Base-by-base conservation (phyloP, 2,797 vertebrate genomes). In the Sphaeramia orbicularis region DNA sequence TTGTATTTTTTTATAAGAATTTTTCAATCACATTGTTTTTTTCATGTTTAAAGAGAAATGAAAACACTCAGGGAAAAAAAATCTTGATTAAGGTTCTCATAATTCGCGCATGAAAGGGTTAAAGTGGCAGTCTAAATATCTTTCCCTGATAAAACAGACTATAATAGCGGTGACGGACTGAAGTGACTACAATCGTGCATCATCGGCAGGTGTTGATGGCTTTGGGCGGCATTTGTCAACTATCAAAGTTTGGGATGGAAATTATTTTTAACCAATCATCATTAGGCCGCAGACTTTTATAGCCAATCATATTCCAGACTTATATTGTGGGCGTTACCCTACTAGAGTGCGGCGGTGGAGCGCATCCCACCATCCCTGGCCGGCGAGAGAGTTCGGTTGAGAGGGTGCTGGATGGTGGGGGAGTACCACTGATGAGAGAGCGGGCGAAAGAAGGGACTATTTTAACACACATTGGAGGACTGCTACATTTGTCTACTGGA, bases 371-470 rank as follows among this genome's bases (percentile, higher is more conserved):
- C 45, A 48, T 78, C 67, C 54, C 62, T 61, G 80, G 65, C 71
- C 83, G 84, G 82, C 74, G 14, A 67, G 87, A 72, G 87, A 72
- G 94, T 94, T 94, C 65, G 93, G 93, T 94, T 94, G 94, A 91
- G 93, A 84, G 80, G 75, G 76, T 86, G 87, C 78, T 77, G 86
- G 86, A 85, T 90, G 83, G 91, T 90, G 87, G 86, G 69, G 81
- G 88, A 91, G 92, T 80, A 90, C 92, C 85, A 92, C 91, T 92
- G 91, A 92, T 92, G 88, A 90, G 89, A 88, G 86, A 87, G 84
- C 73, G 80, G 79, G 65, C 73, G 63, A 76, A 61, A 74, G 60
- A 74, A 86, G 74, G 76, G 72, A 67, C 59, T 57, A n/a, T 57
- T 83, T 80, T 68, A 74, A 18, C 30, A 65, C 77, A 32, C 59